Percentiles rank a stretch among this genome's conserved stretches.
phyloP scores from a whole-genome alignment of 2,113 vertebrate species.

The Psilopogon haemacephalus region DNA sequence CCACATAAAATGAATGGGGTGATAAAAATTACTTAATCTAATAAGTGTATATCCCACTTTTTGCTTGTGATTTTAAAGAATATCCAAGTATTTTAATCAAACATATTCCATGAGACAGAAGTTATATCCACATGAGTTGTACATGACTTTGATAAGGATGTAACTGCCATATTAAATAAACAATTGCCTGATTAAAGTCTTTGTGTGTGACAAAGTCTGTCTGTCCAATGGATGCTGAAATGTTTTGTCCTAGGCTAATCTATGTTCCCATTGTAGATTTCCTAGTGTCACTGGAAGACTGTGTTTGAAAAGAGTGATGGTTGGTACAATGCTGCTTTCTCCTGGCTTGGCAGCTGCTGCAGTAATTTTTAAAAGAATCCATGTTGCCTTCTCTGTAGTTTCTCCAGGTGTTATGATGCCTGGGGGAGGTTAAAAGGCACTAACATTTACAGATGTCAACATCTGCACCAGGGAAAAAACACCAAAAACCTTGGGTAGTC shows the following conservation, averaged over 20 bases:
- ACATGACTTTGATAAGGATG: not conserved
- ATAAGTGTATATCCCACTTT: not conserved
- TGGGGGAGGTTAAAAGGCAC: conserved; percentile 60
- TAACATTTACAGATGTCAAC: conserved; percentile 73
- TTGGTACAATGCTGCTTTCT: conserved; percentile 63
- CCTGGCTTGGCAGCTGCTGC: conserved; percentile 71
- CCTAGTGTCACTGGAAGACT: not conserved
- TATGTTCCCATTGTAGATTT: conserved; percentile 26
- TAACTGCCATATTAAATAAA: not conserved
- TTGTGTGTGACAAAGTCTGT: not conserved
- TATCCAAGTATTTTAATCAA: not conserved
- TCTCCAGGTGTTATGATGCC: conserved; percentile 70
- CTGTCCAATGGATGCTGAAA: not conserved
- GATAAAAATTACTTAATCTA: not conserved
- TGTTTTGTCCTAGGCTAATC: not conserved
- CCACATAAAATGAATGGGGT: not conserved
- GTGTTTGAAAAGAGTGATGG: conserved; percentile 19
- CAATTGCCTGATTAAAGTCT: not conserved
- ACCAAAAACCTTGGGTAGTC: conserved; percentile 59
- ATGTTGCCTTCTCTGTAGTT: conserved; percentile 66
- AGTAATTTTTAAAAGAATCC: conserved; percentile 62
- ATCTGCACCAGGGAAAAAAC: conserved; percentile 45
- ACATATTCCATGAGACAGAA: not conserved
- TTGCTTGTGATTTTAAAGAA: not conserved
- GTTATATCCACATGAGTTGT: not conserved